phyloP scores from a whole-genome alignment of 2,113 vertebrate species.

The Nannobrachium achirus region DNA sequence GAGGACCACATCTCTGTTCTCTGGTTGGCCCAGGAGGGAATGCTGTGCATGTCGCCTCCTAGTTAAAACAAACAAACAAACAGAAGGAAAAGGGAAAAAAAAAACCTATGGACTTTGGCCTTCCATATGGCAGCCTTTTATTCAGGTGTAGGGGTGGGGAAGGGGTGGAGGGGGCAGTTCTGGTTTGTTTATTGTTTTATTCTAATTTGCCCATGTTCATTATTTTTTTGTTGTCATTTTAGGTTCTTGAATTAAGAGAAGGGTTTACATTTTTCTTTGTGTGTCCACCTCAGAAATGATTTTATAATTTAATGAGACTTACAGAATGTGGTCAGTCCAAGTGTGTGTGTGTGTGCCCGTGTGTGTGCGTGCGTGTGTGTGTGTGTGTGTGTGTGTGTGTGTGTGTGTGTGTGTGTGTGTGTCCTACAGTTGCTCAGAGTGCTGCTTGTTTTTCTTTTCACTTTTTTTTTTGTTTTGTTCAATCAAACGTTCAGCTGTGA shows the following conservation, averaged over 20 bases:
- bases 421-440: conserved; percentile 16
- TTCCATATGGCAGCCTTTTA: conserved; percentile 46
- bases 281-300: conserved; percentile 1
- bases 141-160: conserved; percentile 30
- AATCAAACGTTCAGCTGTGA: neutral
- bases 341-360: neutral
- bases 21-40: neutral
- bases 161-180: conserved; percentile 17
- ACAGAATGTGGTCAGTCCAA: neutral
- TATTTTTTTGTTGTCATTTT: conserved; percentile 13
- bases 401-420: neutral
- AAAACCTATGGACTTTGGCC: conserved; percentile 41
- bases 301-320: conserved; percentile 45
- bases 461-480: neutral
- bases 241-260: conserved; percentile 20
- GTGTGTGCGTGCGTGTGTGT: neutral
- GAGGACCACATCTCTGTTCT: neutral
- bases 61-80: conserved; percentile 4
- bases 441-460: neutral
- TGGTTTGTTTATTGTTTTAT: conserved; percentile 28
- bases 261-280: conserved; percentile 25
- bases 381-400: neutral
- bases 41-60: conserved; percentile 22
- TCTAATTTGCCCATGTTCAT: conserved; percentile 8
- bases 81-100: conserved; percentile 6